Evolutionary conservation across 2,797 vertebrate genomes (phyloP), one percentile per base, ranked within the genome.

Genomic region (Tokudaia muenninki): DNA sequence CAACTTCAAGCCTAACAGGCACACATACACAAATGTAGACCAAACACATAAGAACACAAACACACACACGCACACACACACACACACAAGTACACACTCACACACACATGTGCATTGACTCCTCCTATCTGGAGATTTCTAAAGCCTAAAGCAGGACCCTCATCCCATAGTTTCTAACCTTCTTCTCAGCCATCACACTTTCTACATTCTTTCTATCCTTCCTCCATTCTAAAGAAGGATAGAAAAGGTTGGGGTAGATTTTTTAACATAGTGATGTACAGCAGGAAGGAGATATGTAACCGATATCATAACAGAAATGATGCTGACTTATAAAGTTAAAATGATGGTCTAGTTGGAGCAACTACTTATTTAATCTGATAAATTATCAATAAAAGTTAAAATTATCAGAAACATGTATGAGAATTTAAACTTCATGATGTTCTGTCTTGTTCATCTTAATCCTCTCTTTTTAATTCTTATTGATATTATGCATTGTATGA

Each of bases 351-450:
- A 57, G 34, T 37, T 67, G 2, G 3, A 79, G 12, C 24, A 88
- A 72, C 50, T 70, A 14, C 57, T 94, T 78, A 86, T 72, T 94
- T 82, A 86, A 91, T 67, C 79, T 86, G 6, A 65, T 86, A 77
- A 94, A 78, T 95, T 88, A 44, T 78, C 41, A 67, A 70, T 75
- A 50, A 74, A 95, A 90, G 37, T 93, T 87, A 47, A 86, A 75
- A 74, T 93, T 90, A 63, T 88, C 77, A 93, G 87, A 97, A 96
- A 92, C 13, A 72, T 63, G 8, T 67, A 21, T 63, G 57, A 6
- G 63, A 89, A 75, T 90, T 21, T 80, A 94, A 82, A 6, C 13
- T 63, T 57, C n/a, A 57, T 75, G 29, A 83, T 41, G 50, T 70
- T 74, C 2, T 24, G 12, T 91, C 44, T 91, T 47, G 19, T 22